phyloP scores from a whole-genome alignment of 2,888 invertebrate genomes.

The Polydrusus cervinus region DNA sequence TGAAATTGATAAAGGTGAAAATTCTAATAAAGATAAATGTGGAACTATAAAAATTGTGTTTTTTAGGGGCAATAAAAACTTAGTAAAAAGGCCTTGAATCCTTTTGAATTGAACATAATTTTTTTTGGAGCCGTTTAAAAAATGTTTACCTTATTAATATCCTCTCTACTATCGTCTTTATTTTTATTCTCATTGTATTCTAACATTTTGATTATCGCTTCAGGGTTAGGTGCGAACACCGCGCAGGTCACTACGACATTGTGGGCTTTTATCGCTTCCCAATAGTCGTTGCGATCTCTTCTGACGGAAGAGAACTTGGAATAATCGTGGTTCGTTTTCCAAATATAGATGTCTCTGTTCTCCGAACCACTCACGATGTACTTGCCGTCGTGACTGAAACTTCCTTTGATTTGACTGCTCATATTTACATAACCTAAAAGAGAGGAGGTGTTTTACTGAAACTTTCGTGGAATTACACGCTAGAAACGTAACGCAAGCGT shows the following conservation, averaged over 20 bases:
- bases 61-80: no score
- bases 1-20: no score
- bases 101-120: no score
- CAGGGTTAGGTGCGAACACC: constrained; percentile 97
- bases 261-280: constrained; percentile 97
- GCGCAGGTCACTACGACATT: constrained; percentile 97
- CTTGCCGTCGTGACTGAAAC: constrained; percentile 97
- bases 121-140: no score
- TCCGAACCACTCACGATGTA: constrained; percentile 98
- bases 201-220: constrained; percentile 87
- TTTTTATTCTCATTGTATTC: constrained; percentile 68
- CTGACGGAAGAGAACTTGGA: constrained; percentile 94
- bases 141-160: constrained; percentile 57
- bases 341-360: constrained; percentile 97
- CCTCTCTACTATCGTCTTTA: constrained; percentile 46
- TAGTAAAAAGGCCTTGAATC: no score
- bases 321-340: constrained; percentile 98
- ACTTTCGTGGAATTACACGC: no score
- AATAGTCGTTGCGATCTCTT: constrained; percentile 96
- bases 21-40: no score
- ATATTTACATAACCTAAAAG: constrained; percentile 85
- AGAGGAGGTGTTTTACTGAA: background rate
- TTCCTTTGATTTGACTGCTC: constrained; percentile 97
- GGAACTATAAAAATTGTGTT: no score
- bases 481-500: no score